Percentiles rank a stretch among this genome's conserved stretches.
Evolutionary conservation across 2,888 invertebrate genomes (phyloP).

Genomic region (Drosophila lutescens): DNA sequence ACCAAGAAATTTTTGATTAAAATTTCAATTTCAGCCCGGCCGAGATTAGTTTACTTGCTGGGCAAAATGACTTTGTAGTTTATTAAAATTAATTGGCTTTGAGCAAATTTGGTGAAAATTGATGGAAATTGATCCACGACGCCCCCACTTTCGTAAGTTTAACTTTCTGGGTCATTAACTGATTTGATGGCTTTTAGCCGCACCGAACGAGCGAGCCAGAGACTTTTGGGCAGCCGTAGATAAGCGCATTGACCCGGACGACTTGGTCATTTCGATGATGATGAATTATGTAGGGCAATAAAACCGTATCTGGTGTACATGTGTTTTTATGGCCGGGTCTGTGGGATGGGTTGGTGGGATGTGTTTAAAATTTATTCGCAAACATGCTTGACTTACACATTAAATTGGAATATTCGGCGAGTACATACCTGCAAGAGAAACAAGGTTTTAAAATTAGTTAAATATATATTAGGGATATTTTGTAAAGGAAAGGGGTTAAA

Average conservation of each 20-base stretch:
- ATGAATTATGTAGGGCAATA: slow-evolving; percentile 39
- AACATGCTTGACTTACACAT: slow-evolving; percentile 46
- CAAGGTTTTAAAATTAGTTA: background rate
- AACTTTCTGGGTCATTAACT: slow-evolving; percentile 71
- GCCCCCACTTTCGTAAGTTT: slow-evolving; percentile 38
- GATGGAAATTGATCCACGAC: slow-evolving; percentile 37
- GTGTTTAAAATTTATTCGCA: slow-evolving; percentile 8
- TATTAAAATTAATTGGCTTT: slow-evolving; percentile 76
- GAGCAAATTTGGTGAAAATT: slow-evolving; percentile 47
- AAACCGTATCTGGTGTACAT: slow-evolving; percentile 31
- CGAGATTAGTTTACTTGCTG: slow-evolving; percentile 58
- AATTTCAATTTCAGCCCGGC: slow-evolving; percentile 63
- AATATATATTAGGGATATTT: background rate
- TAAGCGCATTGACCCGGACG: slow-evolving; percentile 37
- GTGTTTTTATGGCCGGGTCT: background rate
- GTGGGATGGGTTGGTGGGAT: background rate
- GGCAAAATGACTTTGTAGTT: slow-evolving; percentile 67
- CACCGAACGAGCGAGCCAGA: background rate
- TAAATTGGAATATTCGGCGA: background rate
- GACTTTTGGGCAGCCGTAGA: slow-evolving; percentile 36
- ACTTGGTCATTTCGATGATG: slow-evolving; percentile 27
- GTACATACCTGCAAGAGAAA: slow-evolving; percentile 58
- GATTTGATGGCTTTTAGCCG: slow-evolving; percentile 62
- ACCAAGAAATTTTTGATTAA: slow-evolving; percentile 65
- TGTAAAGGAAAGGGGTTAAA: background rate